Evolutionary conservation across 2,797 vertebrate genomes (phyloP).

Genomic region (Simalia tracyae): DNA sequence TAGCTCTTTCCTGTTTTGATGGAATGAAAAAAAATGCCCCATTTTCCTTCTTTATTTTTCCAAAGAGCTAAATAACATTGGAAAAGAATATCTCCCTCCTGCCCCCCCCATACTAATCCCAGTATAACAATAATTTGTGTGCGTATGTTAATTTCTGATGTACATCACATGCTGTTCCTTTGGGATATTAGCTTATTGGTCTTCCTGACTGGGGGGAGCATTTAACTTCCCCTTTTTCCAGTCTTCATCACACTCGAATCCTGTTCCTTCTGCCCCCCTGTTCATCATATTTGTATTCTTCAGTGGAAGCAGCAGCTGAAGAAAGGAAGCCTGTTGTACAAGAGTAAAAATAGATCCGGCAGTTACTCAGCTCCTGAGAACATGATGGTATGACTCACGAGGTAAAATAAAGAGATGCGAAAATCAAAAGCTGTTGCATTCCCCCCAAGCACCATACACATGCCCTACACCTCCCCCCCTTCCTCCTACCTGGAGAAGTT

Average conservation of each 20-base stretch:
- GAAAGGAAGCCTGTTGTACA: slow-evolving; percentile 75
- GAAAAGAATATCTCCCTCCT: slow-evolving; percentile 72
- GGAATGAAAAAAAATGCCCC: slow-evolving; percentile 77
- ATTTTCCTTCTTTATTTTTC: slow-evolving; percentile 82
- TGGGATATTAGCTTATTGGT: slow-evolving; percentile 62
- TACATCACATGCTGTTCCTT: slow-evolving; percentile 72
- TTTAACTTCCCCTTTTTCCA: slow-evolving; percentile 52
- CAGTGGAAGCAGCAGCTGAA: slow-evolving; percentile 51
- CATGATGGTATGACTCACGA: slow-evolving; percentile 76
- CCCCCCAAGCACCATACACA: neutral
- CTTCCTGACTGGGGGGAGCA: slow-evolving; percentile 57
- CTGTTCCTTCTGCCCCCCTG: slow-evolving; percentile 38
- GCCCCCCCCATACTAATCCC: slow-evolving; percentile 49
- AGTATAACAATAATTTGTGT: slow-evolving; percentile 44
- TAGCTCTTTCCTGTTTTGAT: slow-evolving; percentile 81
- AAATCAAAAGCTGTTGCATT: slow-evolving; percentile 50
- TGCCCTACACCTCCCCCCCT: neutral
- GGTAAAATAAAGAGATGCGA: slow-evolving; percentile 69
- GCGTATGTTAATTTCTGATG: slow-evolving; percentile 42
- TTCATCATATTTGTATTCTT: slow-evolving; percentile 63
- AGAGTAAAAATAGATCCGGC: slow-evolving; percentile 79
- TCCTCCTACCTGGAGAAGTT: slow-evolving; percentile 15
- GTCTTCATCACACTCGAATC: slow-evolving; percentile 29
- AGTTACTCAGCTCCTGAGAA: slow-evolving; percentile 79
- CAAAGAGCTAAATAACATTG: slow-evolving; percentile 75